Evolutionary conservation across 2,113 vertebrate species (phyloP).

Genomic region (Eubucco bourcierii): DNA sequence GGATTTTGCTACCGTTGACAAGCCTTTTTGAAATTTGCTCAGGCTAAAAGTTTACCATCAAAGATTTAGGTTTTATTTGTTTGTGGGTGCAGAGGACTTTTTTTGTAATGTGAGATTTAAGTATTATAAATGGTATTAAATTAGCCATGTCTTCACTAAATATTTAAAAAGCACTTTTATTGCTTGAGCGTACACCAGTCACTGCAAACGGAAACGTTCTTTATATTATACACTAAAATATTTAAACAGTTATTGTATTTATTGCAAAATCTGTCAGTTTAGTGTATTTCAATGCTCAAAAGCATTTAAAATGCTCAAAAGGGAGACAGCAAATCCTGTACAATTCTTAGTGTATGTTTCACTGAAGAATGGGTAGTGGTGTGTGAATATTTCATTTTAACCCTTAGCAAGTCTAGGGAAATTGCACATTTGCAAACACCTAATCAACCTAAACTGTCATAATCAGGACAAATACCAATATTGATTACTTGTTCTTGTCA

Average conservation of each 20-base stretch:
- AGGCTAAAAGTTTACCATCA: constrained; percentile 3
- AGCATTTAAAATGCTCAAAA: constrained; percentile 39
- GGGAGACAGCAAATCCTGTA: constrained; percentile 7
- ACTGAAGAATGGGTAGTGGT: constrained; percentile 12
- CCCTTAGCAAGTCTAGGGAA: background rate
- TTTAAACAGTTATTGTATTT: constrained; percentile 50
- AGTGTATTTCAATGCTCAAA: constrained; percentile 34
- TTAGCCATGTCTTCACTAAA: constrained; percentile 31
- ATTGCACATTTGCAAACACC: background rate
- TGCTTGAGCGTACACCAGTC: constrained; percentile 28
- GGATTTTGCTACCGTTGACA: background rate
- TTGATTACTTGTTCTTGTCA: background rate
- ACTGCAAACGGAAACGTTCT: constrained; percentile 49
- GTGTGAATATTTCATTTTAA: constrained; percentile 51
- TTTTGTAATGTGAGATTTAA: background rate
- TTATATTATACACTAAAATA: constrained; percentile 39
- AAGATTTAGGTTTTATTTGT: background rate
- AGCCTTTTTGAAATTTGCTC: background rate
- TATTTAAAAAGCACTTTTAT: constrained; percentile 20
- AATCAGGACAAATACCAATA: background rate
- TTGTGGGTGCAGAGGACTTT: background rate
- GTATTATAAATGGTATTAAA: constrained; percentile 52
- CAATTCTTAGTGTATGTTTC: constrained; percentile 42
- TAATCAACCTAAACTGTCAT: background rate
- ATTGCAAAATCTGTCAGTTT: constrained; percentile 60